Base-by-base conservation (phyloP, 2,888 invertebrate species). In the Lottia scabra region DNA sequence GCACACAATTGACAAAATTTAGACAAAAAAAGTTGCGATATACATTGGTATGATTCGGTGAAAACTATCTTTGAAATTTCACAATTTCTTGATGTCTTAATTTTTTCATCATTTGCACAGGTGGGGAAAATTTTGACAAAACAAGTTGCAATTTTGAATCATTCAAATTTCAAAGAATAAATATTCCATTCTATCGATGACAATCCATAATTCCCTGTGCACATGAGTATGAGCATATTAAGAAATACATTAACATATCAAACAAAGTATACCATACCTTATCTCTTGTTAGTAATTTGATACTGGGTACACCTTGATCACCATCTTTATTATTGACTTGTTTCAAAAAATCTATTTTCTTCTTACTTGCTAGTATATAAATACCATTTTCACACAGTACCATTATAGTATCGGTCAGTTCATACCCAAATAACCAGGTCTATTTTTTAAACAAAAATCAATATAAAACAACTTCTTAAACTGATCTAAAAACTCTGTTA, bases 381-480 rank as follows among this genome's bases (percentile, higher is more conserved):
- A 98, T 94, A 56, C 93, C 93, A 64, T 95, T 93, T 81, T 96
- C 94, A 62, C 96, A 94, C 77, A 99, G 92, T 10, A 99, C 93
- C 91, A 97, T 95, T 71, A 99, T 94, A 0, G 98, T 98, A 88
- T 99, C 99, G 0, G 97, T 95, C 68, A 99, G 91, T 89, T 99
- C 99, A 89, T 99, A 98, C 68, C 97, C 97, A 88, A 99, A 94
- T 69, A 99, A 92, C 99, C 99, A 99, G 72, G 95, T 95, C 95
- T 96, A 38, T 38, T 8, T 8, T 6, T n/a, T 8, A 38, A 6
- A 38, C 1, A 38, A 38, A 38, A 38, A 38, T 5, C 30, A 30
- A 30, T 30, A 30, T 30, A 2, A 30, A 4, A 64, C 64, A 19
- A n/a, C n/a, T n/a, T n/a, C n/a, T n/a, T n/a, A n/a, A n/a, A n/a